phyloP scores from a whole-genome alignment of 2,113 vertebrate species.

The Gobiocypris rarus region DNA sequence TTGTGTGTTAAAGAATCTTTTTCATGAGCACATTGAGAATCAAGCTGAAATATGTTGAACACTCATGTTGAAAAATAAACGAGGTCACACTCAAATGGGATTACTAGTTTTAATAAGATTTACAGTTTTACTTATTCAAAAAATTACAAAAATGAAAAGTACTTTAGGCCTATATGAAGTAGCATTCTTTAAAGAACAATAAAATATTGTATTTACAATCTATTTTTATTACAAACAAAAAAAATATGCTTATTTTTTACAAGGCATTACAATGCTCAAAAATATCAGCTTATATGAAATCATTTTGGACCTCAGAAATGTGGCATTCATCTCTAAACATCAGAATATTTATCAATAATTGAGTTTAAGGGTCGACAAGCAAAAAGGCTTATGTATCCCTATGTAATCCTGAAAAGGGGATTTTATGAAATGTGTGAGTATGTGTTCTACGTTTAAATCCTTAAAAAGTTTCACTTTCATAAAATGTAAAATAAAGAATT shows the following conservation, averaged over 20 bases:
- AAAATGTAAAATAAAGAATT: not conserved
- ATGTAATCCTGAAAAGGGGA: not conserved
- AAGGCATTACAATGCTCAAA: not conserved
- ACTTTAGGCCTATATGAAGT: not conserved
- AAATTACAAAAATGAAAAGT: not conserved
- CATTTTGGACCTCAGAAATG: not conserved
- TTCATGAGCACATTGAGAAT: not conserved
- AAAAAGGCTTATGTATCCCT: not conserved
- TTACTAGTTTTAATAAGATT: conserved; percentile 30
- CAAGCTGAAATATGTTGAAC: not conserved
- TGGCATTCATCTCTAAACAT: not conserved
- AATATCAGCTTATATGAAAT: not conserved
- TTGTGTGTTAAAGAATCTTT: not conserved
- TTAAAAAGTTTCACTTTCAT: not conserved
- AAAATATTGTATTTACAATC: not conserved
- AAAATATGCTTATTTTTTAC: not conserved
- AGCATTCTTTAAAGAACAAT: not conserved
- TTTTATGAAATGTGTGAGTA: not conserved
- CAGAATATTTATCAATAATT: not conserved
- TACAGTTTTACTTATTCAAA: not conserved
- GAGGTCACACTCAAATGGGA: not conserved
- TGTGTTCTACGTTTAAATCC: not conserved
- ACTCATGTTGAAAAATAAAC: not conserved
- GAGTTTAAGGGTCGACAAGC: not conserved
- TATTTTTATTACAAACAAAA: not conserved